Evolutionary conservation across 92 coral and sea anemone species (phyloP).

Genomic region (Hydrozoanthus gracilis): DNA sequence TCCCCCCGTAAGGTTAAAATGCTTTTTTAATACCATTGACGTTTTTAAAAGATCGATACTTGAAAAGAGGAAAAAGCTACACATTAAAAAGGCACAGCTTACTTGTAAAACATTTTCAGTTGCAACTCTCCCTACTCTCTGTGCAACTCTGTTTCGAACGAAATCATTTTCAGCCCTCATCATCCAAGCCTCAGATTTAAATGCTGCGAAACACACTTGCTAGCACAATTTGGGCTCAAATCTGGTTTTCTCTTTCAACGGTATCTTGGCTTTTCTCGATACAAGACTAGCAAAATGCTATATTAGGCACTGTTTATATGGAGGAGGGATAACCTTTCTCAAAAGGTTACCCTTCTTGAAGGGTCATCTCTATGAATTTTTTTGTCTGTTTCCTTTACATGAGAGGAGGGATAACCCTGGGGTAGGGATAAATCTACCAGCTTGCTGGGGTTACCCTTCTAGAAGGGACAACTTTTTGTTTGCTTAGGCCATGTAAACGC

Average conservation of each 20-base stretch:
- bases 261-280: slow-evolving; percentile 19
- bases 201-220: neutral
- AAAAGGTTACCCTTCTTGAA: slow-evolving; percentile 27
- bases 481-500: neutral
- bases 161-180: no score
- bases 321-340: slow-evolving; percentile 27
- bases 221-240: neutral
- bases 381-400: slow-evolving; percentile 30
- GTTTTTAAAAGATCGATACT: no score
- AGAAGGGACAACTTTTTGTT: slow-evolving; percentile 24
- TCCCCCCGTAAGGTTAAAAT: no score
- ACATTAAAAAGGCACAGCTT: no score
- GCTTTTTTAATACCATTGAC: no score
- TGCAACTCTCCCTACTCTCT: no score
- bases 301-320: slow-evolving; percentile 10
- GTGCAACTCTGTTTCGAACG: no score
- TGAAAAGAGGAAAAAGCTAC: no score
- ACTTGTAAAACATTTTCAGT: no score
- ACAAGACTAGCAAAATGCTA: slow-evolving; percentile 20
- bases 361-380: slow-evolving; percentile 28
- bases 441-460: slow-evolving; percentile 15
- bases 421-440: slow-evolving; percentile 13
- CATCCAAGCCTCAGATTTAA: neutral
- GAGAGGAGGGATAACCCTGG: slow-evolving; percentile 26
- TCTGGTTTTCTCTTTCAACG: slow-evolving; percentile 7